Base-by-base conservation (phyloP, 2,888 invertebrate genomes). In the Leptinotarsa juncta region DNA sequence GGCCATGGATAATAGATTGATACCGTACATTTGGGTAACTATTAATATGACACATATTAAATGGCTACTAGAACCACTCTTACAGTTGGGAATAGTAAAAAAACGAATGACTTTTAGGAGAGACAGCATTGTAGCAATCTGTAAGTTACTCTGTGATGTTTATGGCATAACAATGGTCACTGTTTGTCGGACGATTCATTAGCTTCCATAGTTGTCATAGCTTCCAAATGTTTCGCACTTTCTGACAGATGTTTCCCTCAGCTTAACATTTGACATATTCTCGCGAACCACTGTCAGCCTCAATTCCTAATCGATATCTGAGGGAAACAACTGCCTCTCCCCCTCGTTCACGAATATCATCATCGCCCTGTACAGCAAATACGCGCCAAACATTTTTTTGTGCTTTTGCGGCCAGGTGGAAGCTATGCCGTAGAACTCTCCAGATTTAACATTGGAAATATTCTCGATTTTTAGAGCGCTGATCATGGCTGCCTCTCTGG, bases 401-500 rank as follows among this genome's bases (percentile, higher is more conserved):
- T 94, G 91, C 75, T 92, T 92, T 74, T 90, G 86, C 1, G 91
- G 90, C 96, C 96, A 97, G 0, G 93, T 92, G 1, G 93, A 90
- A 0, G 93, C 91, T 0, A 91, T 89, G 0, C 97, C 97, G 84
- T 97, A 97, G 86, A 94, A 96, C 78, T 95, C 94, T 0, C 97
- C 97, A 50, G 89, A 87, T 84, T 94, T 94, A 20, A 92, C 87
- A 87, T 98, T 98, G 51, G 93, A 94, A 79, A 97, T 88, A 84
- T 94, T 94, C 0, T 90, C 87, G 4, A 95, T 82, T 0, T 95
- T 94, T 10, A 99, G 86, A 0, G 96, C 96, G 82, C 96, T 96
- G 18, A 99, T 97, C 92, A 99, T 97, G 14, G 96, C 93, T 0
- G 98, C 98, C 87, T 99, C 99, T 78, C 98, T 90, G 0, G 97